Conservation (phyloP, 2,797 vertebrate species). For the Crotalus adamanteus region DNA sequence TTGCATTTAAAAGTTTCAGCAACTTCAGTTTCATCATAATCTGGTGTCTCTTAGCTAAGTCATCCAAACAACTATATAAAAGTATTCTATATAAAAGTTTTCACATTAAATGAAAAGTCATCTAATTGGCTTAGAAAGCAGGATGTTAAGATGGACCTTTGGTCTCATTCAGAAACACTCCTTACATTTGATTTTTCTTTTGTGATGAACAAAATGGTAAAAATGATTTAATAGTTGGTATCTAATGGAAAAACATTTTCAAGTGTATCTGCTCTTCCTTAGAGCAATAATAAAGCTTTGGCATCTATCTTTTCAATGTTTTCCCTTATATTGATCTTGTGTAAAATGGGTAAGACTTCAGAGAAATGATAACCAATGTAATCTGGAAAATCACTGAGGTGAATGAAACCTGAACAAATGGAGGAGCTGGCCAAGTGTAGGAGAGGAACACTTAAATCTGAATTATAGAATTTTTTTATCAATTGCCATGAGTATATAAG, state of each 20-base stretch:
- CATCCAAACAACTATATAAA: neutral
- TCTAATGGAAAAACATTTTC: neutral
- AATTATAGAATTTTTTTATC: neutral
- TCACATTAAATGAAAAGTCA: neutral
- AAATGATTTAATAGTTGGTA: neutral
- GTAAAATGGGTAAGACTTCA: neutral
- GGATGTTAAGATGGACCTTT: neutral
- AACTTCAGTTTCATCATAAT: neutral
- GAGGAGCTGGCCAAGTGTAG: neutral
- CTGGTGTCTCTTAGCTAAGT: neutral
- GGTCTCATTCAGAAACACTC: neutral
- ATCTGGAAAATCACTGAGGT: neutral
- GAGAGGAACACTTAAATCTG: conserved; percentile 7
- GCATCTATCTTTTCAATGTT: neutral
- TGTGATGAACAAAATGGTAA: neutral
- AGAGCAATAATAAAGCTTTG: neutral
- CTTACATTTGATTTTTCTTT: neutral
- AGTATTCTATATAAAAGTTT: neutral
- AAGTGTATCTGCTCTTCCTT: neutral
- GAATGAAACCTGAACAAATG: neutral
- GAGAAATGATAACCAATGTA: neutral
- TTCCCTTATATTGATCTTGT: neutral
- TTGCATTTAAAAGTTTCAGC: conserved; percentile 12
- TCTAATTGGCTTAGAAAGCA: neutral
- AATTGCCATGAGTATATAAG: neutral